Conservation (phyloP, 2,113 vertebrate genomes). For the Scatophagus argus region DNA sequence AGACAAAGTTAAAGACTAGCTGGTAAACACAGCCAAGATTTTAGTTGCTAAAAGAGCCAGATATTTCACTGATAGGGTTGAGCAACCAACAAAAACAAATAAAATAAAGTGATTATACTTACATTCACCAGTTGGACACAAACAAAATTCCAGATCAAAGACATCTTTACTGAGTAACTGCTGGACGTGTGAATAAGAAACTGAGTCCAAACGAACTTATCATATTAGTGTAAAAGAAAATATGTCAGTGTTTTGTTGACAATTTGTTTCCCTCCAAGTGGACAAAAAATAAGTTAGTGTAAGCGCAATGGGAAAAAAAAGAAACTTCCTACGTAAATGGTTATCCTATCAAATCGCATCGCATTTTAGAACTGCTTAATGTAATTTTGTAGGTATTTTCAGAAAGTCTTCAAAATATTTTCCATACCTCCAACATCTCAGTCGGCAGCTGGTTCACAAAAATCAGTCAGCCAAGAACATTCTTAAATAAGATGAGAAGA, state of each 20-base stretch:
- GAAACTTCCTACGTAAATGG: not conserved
- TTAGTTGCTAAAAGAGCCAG: not conserved
- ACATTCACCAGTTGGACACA: not conserved
- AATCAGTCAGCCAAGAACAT: conserved; percentile 8
- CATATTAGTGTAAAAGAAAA: not conserved
- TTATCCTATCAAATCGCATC: not conserved
- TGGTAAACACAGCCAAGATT: not conserved
- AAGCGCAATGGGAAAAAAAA: not conserved
- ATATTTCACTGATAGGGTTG: not conserved
- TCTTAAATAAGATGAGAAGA: conserved; percentile 14
- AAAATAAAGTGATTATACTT: not conserved
- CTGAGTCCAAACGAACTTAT: not conserved
- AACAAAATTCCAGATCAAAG: not conserved
- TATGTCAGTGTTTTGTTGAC: not conserved
- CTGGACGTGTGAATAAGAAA: not conserved
- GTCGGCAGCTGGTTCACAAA: conserved; percentile 18
- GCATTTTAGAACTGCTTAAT: not conserved
- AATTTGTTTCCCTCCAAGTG: not conserved
- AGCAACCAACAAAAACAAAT: not conserved
- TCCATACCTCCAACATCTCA: not conserved
- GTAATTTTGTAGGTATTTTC: not conserved
- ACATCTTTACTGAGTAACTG: not conserved
- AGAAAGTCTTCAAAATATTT: conserved; percentile 1
- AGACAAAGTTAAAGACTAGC: not conserved
- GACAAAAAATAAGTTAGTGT: not conserved